Conservation (phyloP, 2,888 invertebrate species). For the Lasioglossum villosulum region DNA sequence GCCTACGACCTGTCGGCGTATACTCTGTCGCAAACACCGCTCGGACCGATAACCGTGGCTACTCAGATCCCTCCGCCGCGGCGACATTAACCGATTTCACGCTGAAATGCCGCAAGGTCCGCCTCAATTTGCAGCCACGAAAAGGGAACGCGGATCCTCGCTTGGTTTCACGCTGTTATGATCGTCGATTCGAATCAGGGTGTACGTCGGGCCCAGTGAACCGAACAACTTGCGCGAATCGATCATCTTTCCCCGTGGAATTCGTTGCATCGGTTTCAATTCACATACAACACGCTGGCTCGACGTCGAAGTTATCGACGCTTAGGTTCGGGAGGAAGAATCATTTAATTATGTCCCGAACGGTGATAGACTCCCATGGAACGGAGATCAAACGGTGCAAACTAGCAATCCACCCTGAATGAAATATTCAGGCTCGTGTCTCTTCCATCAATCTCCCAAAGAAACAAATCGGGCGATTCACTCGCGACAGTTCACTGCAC, state of each 20-base stretch:
- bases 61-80: slow-evolving; percentile 23
- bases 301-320: not conserved
- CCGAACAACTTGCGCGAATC: slow-evolving; percentile 46
- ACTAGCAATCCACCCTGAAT: not conserved
- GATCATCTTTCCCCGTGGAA: not conserved
- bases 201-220: slow-evolving; percentile 42
- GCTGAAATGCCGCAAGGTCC: slow-evolving; percentile 15
- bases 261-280: not conserved
- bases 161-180: not conserved
- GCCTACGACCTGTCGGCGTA: slow-evolving; percentile 13
- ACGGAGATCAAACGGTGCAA: not conserved
- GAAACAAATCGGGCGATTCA: not conserved
- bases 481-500: not conserved
- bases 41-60: slow-evolving; percentile 30
- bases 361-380: not conserved
- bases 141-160: not conserved
- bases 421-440: not conserved
- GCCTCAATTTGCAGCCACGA: slow-evolving; percentile 2
- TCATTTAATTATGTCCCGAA: not conserved
- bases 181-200: not conserved
- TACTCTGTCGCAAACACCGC: slow-evolving; percentile 38
- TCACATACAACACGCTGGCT: not conserved
- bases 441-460: not conserved
- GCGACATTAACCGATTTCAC: slow-evolving; percentile 56
- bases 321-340: not conserved